These are phyloP conservation scores for Diadophis punctatus DNA, from an alignment of 2,113 vertebrate genomes.

Conservation along the genomic window DNA sequence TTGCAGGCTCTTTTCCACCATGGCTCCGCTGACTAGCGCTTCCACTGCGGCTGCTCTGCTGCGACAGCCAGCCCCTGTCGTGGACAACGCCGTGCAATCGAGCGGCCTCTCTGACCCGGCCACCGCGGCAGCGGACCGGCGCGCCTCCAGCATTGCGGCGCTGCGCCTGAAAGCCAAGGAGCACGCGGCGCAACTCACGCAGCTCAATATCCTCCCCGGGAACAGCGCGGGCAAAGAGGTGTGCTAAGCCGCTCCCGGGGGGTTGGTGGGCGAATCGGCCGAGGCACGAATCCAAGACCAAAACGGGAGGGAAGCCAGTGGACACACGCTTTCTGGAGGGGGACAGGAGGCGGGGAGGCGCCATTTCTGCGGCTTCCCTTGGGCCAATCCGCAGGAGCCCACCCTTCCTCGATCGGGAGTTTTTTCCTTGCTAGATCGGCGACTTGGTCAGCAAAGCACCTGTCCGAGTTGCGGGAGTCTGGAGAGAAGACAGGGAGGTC, in stretches of 20 bases:
- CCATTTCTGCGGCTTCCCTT: conserved; percentile 22
- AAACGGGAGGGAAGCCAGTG: conserved; percentile 68
- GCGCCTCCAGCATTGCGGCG: conserved; percentile 93
- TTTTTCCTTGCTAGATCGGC: conserved; percentile 7
- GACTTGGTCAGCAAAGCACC: neutral
- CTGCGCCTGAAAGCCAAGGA: conserved; percentile 95
- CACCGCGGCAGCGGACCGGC: conserved; percentile 83
- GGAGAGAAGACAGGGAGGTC: neutral
- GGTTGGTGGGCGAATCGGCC: neutral
- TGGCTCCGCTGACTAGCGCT: conserved; percentile 90
- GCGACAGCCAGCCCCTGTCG: conserved; percentile 81
- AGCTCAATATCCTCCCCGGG: conserved; percentile 95
- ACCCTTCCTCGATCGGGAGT: conserved; percentile 57
- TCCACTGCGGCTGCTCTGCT: conserved; percentile 89
- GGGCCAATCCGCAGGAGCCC: conserved; percentile 28
- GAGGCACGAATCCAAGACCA: conserved; percentile 5
- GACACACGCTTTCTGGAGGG: conserved; percentile 68
- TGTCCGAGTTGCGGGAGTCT: conserved; percentile 25
- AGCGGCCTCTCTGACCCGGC: conserved; percentile 76
- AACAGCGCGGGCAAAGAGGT: conserved; percentile 93
- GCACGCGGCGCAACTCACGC: conserved; percentile 96
- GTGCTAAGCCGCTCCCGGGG: conserved; percentile 77
- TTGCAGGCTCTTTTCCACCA: conserved; percentile 90
- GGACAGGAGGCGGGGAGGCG: conserved; percentile 54
- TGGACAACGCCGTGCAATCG: conserved; percentile 78